A percentile compares a stretch with the other conserved stretches of the same genome.
These are phyloP conservation scores for Alsophila aescularia DNA, from an alignment of 2,888 invertebrate species.

Conservation along the genomic window DNA sequence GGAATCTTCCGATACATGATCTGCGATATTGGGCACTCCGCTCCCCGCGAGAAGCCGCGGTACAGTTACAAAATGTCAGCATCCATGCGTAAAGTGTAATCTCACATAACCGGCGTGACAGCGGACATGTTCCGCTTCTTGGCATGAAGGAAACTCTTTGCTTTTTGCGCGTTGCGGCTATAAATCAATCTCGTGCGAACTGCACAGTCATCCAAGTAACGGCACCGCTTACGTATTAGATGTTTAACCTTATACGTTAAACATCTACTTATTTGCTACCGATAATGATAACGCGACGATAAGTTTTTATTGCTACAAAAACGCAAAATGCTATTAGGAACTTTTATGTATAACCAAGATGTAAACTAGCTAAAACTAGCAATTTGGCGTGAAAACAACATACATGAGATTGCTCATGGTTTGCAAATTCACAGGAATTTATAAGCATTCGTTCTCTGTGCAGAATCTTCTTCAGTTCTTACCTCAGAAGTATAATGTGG, in stretches of 20 bases:
- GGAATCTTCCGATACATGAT: conserved; percentile 2
- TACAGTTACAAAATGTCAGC: conserved; percentile 33
- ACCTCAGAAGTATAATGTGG: not conserved
- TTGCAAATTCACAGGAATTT: not conserved
- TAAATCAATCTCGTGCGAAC: conserved; percentile 19
- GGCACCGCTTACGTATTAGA: conserved; percentile 15
- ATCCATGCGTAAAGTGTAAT: conserved; percentile 39
- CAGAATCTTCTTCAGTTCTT: not conserved
- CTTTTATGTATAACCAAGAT: too few species aligned
- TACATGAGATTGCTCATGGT: too few species aligned
- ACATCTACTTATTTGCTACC: conserved; percentile 4
- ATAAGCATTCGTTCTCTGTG: not conserved
- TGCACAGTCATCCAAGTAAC: conserved; percentile 24
- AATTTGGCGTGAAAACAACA: too few species aligned
- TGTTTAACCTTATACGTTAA: conserved; percentile 3
- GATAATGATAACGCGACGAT: not conserved
- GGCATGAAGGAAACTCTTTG: conserved; percentile 20
- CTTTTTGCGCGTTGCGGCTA: conserved; percentile 14
- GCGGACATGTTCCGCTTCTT: conserved; percentile 26
- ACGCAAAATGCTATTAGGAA: not conserved
- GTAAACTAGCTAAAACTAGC: too few species aligned
- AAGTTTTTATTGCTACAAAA: not conserved
- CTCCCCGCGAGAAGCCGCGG: conserved; percentile 16
- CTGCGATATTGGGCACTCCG: conserved; percentile 1
- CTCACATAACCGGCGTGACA: conserved; percentile 31